Conservation (phyloP, 2,113 vertebrate genomes). For the pig (Sus scrofa) region T2T-Sscrofa CM000823.6:25811501-25812000, state of each 20-base stretch:
- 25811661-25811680: conserved; percentile 64
- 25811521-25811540: neutral
- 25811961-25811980: neutral
- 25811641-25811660: conserved; percentile 3
- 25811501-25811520: neutral
- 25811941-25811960: neutral
- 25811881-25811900: neutral
- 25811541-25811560: neutral
- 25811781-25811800: conserved; percentile 56
- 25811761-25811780: conserved; percentile 77
- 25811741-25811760: conserved; percentile 76
- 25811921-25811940: neutral
- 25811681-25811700: conserved; percentile 80
- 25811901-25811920: neutral
- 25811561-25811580: neutral
- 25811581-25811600: neutral
- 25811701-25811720: conserved; percentile 75
- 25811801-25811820: conserved; percentile 73
- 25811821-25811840: conserved; percentile 76
- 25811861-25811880: neutral
- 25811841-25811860: conserved; percentile 53
- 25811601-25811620: neutral
- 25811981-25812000: neutral
- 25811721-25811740: conserved; percentile 66
- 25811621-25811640: conserved; percentile 48